Base-by-base conservation (phyloP, 2,888 invertebrate genomes). In the Peribatodes rhomboidaria region DNA sequence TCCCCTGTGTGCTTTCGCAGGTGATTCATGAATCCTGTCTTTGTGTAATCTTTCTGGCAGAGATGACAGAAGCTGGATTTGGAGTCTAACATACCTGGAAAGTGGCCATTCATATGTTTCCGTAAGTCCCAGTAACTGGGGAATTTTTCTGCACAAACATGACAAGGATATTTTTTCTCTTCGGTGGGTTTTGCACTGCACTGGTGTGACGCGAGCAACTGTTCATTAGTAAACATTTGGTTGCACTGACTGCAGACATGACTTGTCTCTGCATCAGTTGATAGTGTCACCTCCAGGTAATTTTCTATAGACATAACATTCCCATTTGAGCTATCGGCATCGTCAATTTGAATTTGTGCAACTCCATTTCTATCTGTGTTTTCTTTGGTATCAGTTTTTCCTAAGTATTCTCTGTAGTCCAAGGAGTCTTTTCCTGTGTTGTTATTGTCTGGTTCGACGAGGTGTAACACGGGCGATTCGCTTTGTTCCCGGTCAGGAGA, bases 1-100 rank as follows among this genome's bases (percentile, higher is more conserved):
- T 94, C 94, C 8, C 94, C 94, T 0, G 94, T 94, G 71, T 94
- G 94, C 75, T 94, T 94, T 46, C 94, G 87, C 42, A 94, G 83
- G 75, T 94, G 94, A 76, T 94, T 94, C 94, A 94, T 94, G 67
- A 94, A 94, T 42, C 94, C 94, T 64, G 94, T 94, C 73, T 94
- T 94, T 8, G 94, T 94, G 69, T 94, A 94, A 81, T 94, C 94
- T 77, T 94, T 94, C 72, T 94, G 93, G 75, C 94, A 94, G n/a
- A 94, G 83, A 68, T 94, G 94, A 78, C 94, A 94, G 77, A 93
- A 94, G 77, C 93, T 94, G 18, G 94, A 94, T 78, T 94, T 94
- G 13, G 93, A 92, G 76, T 94, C 94, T 61, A 93, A 76, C 93
- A 94, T 94, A 56, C 94, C 94, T 56, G 94, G 94, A 69, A 93